Conservation (phyloP, 92 coral and sea anemone species). For the Muricea muricata region DNA sequence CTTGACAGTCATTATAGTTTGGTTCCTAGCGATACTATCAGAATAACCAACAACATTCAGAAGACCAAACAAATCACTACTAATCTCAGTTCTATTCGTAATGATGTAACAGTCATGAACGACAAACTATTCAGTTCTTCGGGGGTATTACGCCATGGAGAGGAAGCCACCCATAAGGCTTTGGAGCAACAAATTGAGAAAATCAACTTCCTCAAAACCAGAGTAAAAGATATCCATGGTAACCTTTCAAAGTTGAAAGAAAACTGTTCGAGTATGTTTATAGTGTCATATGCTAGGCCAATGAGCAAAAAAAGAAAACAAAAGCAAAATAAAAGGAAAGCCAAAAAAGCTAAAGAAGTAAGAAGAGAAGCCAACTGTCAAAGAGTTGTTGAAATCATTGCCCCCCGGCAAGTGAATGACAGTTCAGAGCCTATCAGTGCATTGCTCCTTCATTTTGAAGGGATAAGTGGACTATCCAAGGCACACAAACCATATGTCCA, state of each 20-base stretch:
- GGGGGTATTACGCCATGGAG: slow-evolving; percentile 37
- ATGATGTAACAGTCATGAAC: slow-evolving; percentile 23
- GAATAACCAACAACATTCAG: slow-evolving; percentile 43
- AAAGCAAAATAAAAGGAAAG: slow-evolving; percentile 56
- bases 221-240: slow-evolving; percentile 8
- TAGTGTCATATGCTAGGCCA: slow-evolving; percentile 49
- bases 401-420: slow-evolving; percentile 10
- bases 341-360: slow-evolving; percentile 41
- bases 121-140: slow-evolving; percentile 41
- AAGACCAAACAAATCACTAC: slow-evolving; percentile 37
- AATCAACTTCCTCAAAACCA: slow-evolving; percentile 26
- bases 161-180: slow-evolving; percentile 43
- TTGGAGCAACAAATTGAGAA: slow-evolving; percentile 40
- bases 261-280: slow-evolving; percentile 60
- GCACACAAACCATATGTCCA: slow-evolving; percentile 53
- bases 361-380: slow-evolving; percentile 53
- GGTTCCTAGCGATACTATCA: slow-evolving; percentile 57
- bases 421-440: slow-evolving; percentile 46
- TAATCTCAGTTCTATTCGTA: slow-evolving; percentile 31
- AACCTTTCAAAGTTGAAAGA: slow-evolving; percentile 39
- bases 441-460: slow-evolving; percentile 38
- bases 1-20: slow-evolving; percentile 41
- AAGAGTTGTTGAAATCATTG: slow-evolving; percentile 36
- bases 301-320: slow-evolving; percentile 51
- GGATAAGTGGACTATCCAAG: slow-evolving; percentile 44